Conservation (phyloP, 53 echinoderm and acorn worm species). For the Temnopleurus reevesii region DNA sequence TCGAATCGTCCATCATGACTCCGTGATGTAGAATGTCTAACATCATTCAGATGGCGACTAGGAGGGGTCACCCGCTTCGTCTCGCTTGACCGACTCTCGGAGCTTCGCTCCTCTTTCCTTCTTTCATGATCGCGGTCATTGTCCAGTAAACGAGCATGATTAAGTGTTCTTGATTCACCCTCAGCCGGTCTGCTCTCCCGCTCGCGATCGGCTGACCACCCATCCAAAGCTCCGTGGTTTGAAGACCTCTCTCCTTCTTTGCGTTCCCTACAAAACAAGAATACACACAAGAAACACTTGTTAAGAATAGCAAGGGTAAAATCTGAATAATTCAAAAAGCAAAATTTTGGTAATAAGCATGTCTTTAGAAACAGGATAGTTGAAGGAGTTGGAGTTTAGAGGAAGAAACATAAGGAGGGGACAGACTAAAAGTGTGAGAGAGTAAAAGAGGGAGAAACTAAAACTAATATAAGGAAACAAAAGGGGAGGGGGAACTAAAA, state of each 20-base stretch:
- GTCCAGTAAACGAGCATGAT: constrained; percentile 51
- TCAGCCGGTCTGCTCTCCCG: constrained; percentile 44
- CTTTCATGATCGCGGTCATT: constrained; percentile 63
- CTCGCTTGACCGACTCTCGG: constrained; percentile 40
- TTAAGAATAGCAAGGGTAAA: neutral
- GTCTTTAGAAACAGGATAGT: neutral
- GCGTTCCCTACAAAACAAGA: constrained; percentile 62
- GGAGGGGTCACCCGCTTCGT: constrained; percentile 43
- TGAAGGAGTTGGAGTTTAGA: too few species aligned
- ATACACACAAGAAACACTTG: neutral
- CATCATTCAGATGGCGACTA: constrained; percentile 38
- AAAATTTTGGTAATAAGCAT: too few species aligned
- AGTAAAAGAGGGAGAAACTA: neutral
- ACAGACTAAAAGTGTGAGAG: too few species aligned
- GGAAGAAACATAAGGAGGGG: too few species aligned
- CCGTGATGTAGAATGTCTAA: constrained; percentile 56
- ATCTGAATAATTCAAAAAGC: neutral
- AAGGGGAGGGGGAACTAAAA: neutral
- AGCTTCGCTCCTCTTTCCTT: constrained; percentile 56
- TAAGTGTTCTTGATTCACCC: constrained; percentile 53
- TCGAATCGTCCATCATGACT: constrained; percentile 70
- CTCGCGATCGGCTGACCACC: constrained; percentile 54
- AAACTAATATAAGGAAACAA: neutral
- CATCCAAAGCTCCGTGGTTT: constrained; percentile 27
- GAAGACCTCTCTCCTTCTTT: constrained; percentile 46